Evolutionary conservation across 2,113 vertebrate genomes (phyloP), one percentile per base, ranked within the genome.

Genomic region (Phrynocephalus versicolor): DNA sequence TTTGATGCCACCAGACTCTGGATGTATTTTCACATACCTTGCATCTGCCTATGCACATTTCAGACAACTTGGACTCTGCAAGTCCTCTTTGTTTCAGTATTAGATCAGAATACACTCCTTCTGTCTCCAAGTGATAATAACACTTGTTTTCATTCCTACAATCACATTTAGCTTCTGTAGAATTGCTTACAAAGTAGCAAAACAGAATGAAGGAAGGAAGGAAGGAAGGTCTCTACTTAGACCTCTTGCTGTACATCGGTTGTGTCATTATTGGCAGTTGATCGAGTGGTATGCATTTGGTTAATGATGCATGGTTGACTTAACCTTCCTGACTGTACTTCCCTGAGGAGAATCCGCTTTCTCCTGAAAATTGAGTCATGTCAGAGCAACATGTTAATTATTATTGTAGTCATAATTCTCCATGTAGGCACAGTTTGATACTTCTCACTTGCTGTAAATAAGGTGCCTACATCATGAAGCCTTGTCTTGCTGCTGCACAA

Each of bases 241-340:
- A 64, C 81, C 80, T 92, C 9, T 80, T 69, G 88, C 89, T 88
- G 82, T 87, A 55, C 88, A 89, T 94, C 94, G 90, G 41, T 82
- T 91, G 82, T 91, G 92, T 74, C 89, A 82, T 92, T 94, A 92
- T 93, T 94, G 91, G 90, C 88, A 92, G 89, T 93, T 96, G 94
- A 96, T 96, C 90, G 93, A 94, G 88, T 92, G 90, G 88, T 81
- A 88, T 41, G 33, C 90, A 90, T 94, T 89, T 95, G 92, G 93
- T 93, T 95, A 96, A 96, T 96, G 94, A 94, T 88, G 89, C 94
- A 84, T 95, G 89, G 91, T 94, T 92, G 89, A 92, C 94, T 94
- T 95, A 94, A 93, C 93, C 93, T 94, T 95, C 85, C 69, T 89
- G 91, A 89, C 81, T 88, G 88, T 90, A 80, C 90, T 92, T 94